A percentile compares a stretch with the other conserved stretches of the same genome.
Evolutionary conservation across 1,140 invertebrate genomes (phyloP).

Genomic region (Drosophila ogumai): DNA sequence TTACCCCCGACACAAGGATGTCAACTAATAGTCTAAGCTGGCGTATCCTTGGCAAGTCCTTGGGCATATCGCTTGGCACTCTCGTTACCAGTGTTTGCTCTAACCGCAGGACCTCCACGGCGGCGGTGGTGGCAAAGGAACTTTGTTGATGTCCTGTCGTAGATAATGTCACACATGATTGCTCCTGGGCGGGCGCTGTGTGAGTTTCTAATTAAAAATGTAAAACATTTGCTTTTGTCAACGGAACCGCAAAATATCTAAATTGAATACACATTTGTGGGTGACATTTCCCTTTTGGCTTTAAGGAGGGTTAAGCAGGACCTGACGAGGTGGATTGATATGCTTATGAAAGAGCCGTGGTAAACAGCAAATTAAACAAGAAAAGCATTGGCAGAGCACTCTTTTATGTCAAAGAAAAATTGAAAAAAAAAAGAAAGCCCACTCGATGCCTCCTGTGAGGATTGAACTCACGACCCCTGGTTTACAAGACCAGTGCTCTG

Average conservation of each 20-base stretch:
- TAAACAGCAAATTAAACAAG: neutral
- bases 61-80: conserved; percentile 19
- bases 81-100: conserved; percentile 46
- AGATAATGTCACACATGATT: conserved; percentile 76
- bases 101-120: conserved; percentile 32
- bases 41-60: conserved; percentile 58
- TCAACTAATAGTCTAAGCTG: conserved; percentile 66
- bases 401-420: neutral
- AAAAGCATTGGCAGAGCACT: neutral
- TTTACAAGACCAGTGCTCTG: conserved; percentile 97
- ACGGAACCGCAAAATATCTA: conserved; percentile 26
- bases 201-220: conserved; percentile 79
- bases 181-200: conserved; percentile 38
- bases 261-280: conserved; percentile 50
- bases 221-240: conserved; percentile 69
- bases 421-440: neutral
- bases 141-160: conserved; percentile 54
- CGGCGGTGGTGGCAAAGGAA: conserved; percentile 41
- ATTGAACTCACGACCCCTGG: conserved; percentile 96
- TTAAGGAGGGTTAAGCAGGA: conserved; percentile 2
- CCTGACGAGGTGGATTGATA: neutral
- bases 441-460: conserved; percentile 90
- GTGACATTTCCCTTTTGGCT: conserved; percentile 25
- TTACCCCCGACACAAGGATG: conserved; percentile 53
- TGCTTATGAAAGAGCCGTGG: neutral